phyloP scores from a whole-genome alignment of 2,888 invertebrate species.

The Nymphalis polychloros region DNA sequence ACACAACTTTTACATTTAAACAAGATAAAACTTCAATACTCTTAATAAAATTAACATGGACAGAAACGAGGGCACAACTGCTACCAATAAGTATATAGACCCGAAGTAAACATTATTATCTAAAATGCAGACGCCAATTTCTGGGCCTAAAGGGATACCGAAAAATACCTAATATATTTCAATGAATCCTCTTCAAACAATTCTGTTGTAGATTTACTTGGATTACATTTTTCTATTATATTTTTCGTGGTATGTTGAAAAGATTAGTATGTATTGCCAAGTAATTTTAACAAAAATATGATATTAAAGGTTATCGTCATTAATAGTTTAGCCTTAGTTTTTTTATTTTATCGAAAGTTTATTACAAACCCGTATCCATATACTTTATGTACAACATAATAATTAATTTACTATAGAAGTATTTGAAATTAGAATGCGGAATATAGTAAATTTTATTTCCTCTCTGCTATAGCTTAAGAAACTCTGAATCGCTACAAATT shows the following conservation, averaged over 20 bases:
- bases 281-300: not conserved
- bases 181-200: slow-evolving; percentile 7
- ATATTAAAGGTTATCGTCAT: too few relatives aligned
- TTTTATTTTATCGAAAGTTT: too few relatives aligned
- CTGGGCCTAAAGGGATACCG: not conserved
- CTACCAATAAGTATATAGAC: slow-evolving; percentile 34
- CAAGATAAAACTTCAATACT: slow-evolving; percentile 15
- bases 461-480: not conserved
- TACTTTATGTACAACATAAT: not conserved
- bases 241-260: not conserved
- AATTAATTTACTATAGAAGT: not conserved
- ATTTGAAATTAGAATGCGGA: not conserved
- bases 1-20: not conserved
- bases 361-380: not conserved
- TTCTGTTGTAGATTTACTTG: not conserved
- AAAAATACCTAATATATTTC: slow-evolving; percentile 4
- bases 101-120: slow-evolving; percentile 43
- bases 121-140: slow-evolving; percentile 21
- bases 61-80: slow-evolving; percentile 33
- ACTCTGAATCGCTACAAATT: slow-evolving; percentile 8
- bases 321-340: too few relatives aligned
- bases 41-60: slow-evolving; percentile 29
- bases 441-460: not conserved
- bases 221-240: not conserved
- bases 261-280: not conserved